Evolutionary conservation across 2,113 vertebrate genomes (phyloP).

Genomic region (Lynx canadensis): DNA sequence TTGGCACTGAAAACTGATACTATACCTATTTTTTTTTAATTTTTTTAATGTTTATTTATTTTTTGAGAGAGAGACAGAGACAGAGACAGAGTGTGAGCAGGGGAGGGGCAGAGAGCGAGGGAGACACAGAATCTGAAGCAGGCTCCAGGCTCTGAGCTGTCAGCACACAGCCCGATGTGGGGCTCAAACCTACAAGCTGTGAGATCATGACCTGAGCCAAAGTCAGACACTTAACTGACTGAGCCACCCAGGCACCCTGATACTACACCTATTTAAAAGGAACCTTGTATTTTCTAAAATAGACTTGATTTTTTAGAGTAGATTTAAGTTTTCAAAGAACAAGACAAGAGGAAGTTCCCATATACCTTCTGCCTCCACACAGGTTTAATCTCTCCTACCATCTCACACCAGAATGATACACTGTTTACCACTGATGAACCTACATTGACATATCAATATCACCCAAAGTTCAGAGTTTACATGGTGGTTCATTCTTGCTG

Average conservation of each 20-base stretch:
- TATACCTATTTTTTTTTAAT: not conserved
- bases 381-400: rapidly evolving
- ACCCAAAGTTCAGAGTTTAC: not conserved
- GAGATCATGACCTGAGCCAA: no score
- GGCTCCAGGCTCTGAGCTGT: no score
- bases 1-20: not conserved
- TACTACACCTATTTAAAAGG: not conserved
- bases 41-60: no score
- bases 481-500: not conserved
- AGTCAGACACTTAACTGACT: no score
- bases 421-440: not conserved
- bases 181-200: no score
- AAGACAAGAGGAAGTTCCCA: not conserved
- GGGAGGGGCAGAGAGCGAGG: no score
- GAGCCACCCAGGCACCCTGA: not conserved
- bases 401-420: not conserved
- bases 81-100: no score
- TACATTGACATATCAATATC: not conserved
- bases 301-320: not conserved
- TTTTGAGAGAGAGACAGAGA: no score
- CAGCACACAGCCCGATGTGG: no score
- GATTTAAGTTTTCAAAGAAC: not conserved
- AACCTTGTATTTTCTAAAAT: not conserved
- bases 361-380: rapidly evolving
- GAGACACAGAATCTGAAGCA: no score